Percentiles rank a stretch among this genome's conserved stretches.
These are phyloP conservation scores for Chaetoderma sp. DNA, from an alignment of 2,888 invertebrate species.

Conservation along the genomic window DNA sequence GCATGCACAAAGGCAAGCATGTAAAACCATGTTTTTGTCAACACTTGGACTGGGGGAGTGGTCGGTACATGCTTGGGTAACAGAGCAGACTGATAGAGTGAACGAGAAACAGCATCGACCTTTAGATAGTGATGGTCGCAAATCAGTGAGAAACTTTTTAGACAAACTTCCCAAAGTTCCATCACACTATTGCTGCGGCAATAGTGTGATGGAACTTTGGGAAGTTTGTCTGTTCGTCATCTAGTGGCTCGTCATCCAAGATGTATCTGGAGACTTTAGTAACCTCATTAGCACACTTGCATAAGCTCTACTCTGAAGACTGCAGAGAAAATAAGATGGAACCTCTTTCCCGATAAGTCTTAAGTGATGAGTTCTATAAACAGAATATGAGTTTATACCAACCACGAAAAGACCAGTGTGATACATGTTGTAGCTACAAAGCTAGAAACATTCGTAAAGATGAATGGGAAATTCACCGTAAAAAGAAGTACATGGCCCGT, in stretches of 20 bases:
- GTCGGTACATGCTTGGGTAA: conserved; percentile 15
- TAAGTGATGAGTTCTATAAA: conserved; percentile 13
- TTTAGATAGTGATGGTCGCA: not conserved
- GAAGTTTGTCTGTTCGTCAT: conserved; percentile 3
- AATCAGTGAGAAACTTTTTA: conserved; percentile 17
- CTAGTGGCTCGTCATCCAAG: conserved; percentile 21
- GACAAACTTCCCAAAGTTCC: conserved; percentile 22
- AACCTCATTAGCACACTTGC: conserved; percentile 13
- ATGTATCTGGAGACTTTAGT: conserved; percentile 28
- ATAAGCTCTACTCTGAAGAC: conserved; percentile 7
- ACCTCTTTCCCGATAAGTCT: conserved; percentile 15
- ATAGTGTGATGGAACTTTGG: conserved; percentile 33
- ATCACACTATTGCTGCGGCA: conserved; percentile 38
- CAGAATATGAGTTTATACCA: conserved; percentile 23
- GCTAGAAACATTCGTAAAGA: conserved; percentile 18
- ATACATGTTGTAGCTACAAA: conserved; percentile 17
- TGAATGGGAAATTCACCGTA: conserved; percentile 8
- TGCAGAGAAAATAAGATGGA: not conserved
- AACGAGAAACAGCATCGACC: not conserved
- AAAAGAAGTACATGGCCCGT: conserved; percentile 18
- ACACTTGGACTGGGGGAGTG: conserved; percentile 25
- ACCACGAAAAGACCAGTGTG: conserved; percentile 26
- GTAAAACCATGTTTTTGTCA: conserved; percentile 22
- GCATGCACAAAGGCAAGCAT: conserved; percentile 11
- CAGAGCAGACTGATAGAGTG: conserved; percentile 5